Base-by-base conservation (phyloP, 2,888 invertebrate species). In the Lathronympha strigana region DNA sequence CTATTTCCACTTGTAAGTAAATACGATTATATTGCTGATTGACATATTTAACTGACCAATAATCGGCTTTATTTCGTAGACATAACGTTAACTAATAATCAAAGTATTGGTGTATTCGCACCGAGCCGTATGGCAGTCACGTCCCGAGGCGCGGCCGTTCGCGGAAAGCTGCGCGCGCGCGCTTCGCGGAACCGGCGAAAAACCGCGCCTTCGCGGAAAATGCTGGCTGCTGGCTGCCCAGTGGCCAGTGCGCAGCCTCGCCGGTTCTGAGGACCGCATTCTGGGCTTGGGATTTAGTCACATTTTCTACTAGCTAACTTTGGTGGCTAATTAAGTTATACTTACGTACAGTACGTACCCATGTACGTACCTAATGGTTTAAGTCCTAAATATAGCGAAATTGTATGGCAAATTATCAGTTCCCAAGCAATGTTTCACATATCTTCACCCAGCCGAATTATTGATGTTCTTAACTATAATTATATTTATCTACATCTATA, bases 181-280 rank as follows among this genome's bases (percentile, higher is more conserved):
- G 57, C 23, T 63, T 50, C 63, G 25, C n/a, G 9, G 63, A 63
- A 63, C n/a, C n/a, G 40, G 63, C 43, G 63, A 63, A 63, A 63
- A 63, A 63, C 63, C 50, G 21, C 43, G 17, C 40, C 51, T 63
- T 58, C 63, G 57, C 33, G 57, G 63, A 63, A 63, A 63, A 25
- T 49, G 21, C n/a, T 36, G 25, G 19, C 19, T 4, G n/a, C n/a
- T 4, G 4, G n/a, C 36, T 15, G 6, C 28, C 43, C 43, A 62
- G 36, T n/a, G n/a, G n/a, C n/a, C n/a, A n/a, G n/a, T n/a, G 47
- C n/a, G 13, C 38, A 62, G 47, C 62, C 53, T 47, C 23, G 33
- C 63, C 57, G 40, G 43, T 43, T 33, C 47, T 55, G 36, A 28
- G 6, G 15, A 11, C 51, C 15, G 8, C 17, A 40, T 9, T 28